Base-by-base conservation (phyloP, 2,113 vertebrate genomes). In the Gopherus evgoodei region DNA sequence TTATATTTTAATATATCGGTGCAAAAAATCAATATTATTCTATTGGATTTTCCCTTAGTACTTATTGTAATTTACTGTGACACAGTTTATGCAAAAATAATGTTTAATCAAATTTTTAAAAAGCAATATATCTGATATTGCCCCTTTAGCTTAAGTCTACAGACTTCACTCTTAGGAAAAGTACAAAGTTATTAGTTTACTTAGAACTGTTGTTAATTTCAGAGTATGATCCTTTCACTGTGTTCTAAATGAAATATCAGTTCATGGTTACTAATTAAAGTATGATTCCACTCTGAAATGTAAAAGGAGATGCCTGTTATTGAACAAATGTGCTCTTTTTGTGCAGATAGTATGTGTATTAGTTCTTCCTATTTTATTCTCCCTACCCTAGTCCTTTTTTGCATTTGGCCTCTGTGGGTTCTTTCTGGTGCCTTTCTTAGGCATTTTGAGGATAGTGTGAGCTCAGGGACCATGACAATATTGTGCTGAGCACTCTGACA, bases 81-180 rank as follows among this genome's bases (percentile, higher is more conserved):
- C 89, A 84, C 4, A 5, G 79, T 95, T 96, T 83, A 95, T 79
- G 88, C 69, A 84, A 56, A 84, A 95, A 94, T 52, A 91, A 54
- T 38, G 62, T 76, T 96, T 95, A 95, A 95, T 96, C 59, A 97
- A 96, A 96, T 93, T 10, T 53, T 81, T 9, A 91, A 91, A 87
- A 97, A 95, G 89, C 85, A 95, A 94, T 97, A 97, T 97, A 54
- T 90, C 25, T 94, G 19, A n/a, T 87, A 56, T 89, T 91, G 75
- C 27, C 31, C 72, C 56, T 90, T 96, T 96, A 96, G 57, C 95
- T 95, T 96, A 96, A 94, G 84, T 87, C 81, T 93, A 62, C 84
- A 80, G 81, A 8, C 72, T 91, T 90, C 72, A 59, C 91, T 90
- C 78, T 90, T 96, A 93, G 90, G 83, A 95, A 96, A 95, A 86